Conservation (phyloP, 2,797 vertebrate genomes). For the Alouatta caraya region DNA sequence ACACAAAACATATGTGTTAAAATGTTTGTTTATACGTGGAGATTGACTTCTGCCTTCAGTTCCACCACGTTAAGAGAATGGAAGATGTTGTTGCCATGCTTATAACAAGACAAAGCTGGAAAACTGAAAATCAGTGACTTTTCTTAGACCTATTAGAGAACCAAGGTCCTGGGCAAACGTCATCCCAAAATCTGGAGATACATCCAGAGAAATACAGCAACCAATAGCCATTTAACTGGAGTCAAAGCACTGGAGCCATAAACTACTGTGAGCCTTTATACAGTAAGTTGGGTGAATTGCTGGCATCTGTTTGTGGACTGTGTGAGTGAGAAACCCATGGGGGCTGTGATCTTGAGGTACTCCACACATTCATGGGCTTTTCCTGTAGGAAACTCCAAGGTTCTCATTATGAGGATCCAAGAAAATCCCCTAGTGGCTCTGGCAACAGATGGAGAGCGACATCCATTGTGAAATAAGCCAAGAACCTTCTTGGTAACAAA, state of each 20-base stretch:
- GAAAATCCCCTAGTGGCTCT: not conserved
- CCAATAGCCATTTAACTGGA: not conserved
- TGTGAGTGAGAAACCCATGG: not conserved
- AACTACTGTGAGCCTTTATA: not conserved
- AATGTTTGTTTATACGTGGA: not conserved
- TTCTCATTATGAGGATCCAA: not conserved
- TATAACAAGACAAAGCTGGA: not conserved
- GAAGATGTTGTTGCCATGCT: not conserved
- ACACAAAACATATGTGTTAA: not conserved
- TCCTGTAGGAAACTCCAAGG: not conserved
- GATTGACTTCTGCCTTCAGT: not conserved
- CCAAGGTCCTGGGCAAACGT: not conserved
- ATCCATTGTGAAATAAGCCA: not conserved
- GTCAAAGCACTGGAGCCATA: accelerated
- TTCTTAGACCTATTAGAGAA: not conserved
- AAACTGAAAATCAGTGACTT: not conserved
- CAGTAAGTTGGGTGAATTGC: accelerated
- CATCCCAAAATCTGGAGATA: not conserved
- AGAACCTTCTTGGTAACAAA: not conserved
- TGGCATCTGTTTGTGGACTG: not conserved
- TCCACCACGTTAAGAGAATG: not conserved
- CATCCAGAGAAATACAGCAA: not conserved
- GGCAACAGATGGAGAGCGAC: not conserved
- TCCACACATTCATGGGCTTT: not conserved
- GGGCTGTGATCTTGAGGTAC: not conserved